phyloP scores from a whole-genome alignment of 2,797 vertebrate genomes.

The Ctenochaetus hawaiiensis region DNA sequence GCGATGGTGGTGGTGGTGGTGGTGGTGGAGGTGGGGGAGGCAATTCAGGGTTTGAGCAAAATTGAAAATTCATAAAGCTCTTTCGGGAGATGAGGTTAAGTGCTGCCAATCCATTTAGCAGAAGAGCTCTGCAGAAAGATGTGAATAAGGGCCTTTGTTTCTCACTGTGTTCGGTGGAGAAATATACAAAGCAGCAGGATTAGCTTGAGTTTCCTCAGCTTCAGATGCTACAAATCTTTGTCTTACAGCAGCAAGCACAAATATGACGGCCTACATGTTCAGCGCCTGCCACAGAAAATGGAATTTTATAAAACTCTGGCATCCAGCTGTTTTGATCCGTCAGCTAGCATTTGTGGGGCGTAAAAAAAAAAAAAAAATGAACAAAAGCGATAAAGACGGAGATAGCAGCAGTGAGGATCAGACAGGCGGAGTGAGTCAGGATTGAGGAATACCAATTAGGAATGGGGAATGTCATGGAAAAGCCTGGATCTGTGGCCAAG shows the following conservation, averaged over 20 bases:
- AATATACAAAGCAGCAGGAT: constrained; percentile 14
- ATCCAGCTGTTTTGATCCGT: constrained; percentile 62
- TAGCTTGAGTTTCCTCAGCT: background rate
- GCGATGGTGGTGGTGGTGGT: constrained; percentile 8
- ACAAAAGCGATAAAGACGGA: constrained; percentile 40
- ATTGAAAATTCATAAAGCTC: constrained; percentile 78
- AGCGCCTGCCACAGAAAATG: constrained; percentile 5
- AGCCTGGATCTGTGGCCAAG: constrained; percentile 75
- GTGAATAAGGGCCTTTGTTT: constrained; percentile 24
- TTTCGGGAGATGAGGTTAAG: constrained; percentile 77
- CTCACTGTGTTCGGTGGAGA: constrained; percentile 28
- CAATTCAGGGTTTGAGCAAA: constrained; percentile 58
- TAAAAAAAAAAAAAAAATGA: constrained; percentile 16
- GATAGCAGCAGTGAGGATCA: constrained; percentile 50
- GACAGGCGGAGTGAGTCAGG: constrained; percentile 49
- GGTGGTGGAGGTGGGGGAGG: background rate
- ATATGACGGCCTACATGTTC: constrained; percentile 10
- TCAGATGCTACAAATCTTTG: constrained; percentile 4
- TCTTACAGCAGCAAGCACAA: constrained; percentile 21
- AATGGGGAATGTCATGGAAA: constrained; percentile 69
- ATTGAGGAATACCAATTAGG: constrained; percentile 75
- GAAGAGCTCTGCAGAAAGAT: constrained; percentile 53
- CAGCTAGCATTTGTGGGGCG: constrained; percentile 1
- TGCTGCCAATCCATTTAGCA: constrained; percentile 79
- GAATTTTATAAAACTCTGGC: background rate